phyloP scores from a whole-genome alignment of 2,888 invertebrate genomes.

The Trimorus sp. region DNA sequence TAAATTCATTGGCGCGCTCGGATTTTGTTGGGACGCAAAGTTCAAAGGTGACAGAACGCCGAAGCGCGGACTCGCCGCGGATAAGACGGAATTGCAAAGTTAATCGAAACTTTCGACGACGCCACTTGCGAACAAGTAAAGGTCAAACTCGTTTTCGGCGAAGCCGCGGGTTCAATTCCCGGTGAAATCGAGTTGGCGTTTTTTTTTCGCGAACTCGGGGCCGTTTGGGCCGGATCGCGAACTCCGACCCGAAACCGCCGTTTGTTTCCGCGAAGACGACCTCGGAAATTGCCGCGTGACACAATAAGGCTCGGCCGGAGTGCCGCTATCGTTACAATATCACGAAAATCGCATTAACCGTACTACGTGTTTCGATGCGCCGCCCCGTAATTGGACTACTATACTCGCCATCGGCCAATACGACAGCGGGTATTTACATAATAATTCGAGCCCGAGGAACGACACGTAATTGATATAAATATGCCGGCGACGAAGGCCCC shows the following conservation, averaged over 20 bases:
- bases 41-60: conserved; percentile 32
- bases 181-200: no score
- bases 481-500: conserved; percentile 75
- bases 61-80: not conserved
- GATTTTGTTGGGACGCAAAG: conserved; percentile 25
- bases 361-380: conserved; percentile 61
- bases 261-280: not conserved
- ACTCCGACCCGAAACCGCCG: no score
- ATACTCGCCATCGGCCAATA: conserved; percentile 61
- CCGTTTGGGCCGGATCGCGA: no score
- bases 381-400: conserved; percentile 67
- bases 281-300: no score
- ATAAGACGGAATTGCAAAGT: no score
- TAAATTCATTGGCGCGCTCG: conserved; percentile 35
- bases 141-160: no score
- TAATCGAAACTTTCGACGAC: conserved; percentile 4
- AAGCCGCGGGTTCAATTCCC: no score
- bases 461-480: conserved; percentile 81
- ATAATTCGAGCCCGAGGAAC: conserved; percentile 78
- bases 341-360: conserved; percentile 65
- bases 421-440: conserved; percentile 76
- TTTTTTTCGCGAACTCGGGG: no score
- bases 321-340: conserved; percentile 64
- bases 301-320: not conserved
- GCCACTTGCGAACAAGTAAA: no score